Base-by-base conservation (phyloP, 2,113 vertebrate genomes). In the Austrofundulus limnaeus region DNA sequence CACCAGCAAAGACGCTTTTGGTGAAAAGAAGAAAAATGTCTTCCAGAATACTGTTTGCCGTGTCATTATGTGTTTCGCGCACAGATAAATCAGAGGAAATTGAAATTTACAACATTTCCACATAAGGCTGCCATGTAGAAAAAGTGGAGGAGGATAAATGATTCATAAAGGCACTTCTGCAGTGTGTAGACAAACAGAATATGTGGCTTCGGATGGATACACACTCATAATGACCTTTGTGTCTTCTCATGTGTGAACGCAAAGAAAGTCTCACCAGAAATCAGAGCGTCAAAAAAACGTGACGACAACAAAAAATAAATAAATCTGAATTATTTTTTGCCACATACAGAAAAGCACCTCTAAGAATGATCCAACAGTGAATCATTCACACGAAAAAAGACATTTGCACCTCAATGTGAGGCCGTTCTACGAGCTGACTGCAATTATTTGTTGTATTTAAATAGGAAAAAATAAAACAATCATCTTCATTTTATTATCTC, bases 151-250 rank as follows among this genome's bases (percentile, higher is more conserved):
- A 51, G 47, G 11, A 28, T 23, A 16, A 62, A 49, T 10, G 7
- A 28, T 54, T 51, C 24, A 25, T 37, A 17, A 20, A 34, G 23
- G 20, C 37, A 24, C 38, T 14, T 21, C 39, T 17, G 51, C 31
- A 20, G 38, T n/a, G 38, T 57, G 54, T 42, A 57, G 37, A 41
- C 54, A 56, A 52, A 52, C 49, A 52, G 38, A 56, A 42, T 52
- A 28, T 52, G 17, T n/a, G 24, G 25, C 25, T 34, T n/a, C 16
- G 25, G 50, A 31, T 52, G 50, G 25, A 52, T 31, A n/a, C 50
- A 52, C 50, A 31, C 38, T 25, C 16, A 23, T 43, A 41, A 24
- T 52, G 25, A 34, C 50, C 50, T 25, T 12, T 58, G 41, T 19
- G 23, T 23, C 23, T 17, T 6, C 38, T 45, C 23, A 19, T 45